Conservation (phyloP, 2,888 invertebrate species). For the Leucophenga maculata region DNA sequence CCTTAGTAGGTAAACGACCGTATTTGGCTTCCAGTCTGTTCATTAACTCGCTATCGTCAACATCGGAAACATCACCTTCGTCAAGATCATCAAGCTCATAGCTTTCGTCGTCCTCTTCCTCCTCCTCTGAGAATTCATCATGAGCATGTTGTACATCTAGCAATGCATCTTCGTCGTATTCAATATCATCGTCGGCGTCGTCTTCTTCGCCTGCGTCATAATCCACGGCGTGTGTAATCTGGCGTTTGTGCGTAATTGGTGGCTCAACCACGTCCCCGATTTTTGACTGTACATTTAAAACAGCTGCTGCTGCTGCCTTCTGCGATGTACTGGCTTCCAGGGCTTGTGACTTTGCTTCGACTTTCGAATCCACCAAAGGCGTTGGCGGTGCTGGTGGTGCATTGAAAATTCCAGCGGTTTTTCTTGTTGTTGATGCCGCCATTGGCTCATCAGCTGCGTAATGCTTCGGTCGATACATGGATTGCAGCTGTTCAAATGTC, state of each 20-base stretch:
- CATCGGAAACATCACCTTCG: conserved; percentile 76
- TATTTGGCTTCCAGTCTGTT: conserved; percentile 82
- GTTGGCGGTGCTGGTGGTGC: conserved; percentile 37
- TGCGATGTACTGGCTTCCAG: conserved; percentile 18
- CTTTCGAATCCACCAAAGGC: conserved; percentile 26
- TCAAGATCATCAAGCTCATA: conserved; percentile 68
- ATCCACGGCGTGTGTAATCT: conserved; percentile 41
- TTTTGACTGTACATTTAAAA: not conserved
- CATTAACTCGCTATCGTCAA: conserved; percentile 81
- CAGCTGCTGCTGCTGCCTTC: conserved; percentile 20
- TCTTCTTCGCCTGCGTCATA: conserved; percentile 49
- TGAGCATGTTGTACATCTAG: conserved; percentile 24
- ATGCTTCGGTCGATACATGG: conserved; percentile 59
- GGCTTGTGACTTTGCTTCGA: not conserved
- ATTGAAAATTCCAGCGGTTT: conserved; percentile 36
- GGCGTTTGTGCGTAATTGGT: conserved; percentile 28
- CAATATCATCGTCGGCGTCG: conserved; percentile 65
- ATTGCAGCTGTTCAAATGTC: conserved; percentile 68
- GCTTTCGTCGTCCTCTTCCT: conserved; percentile 50
- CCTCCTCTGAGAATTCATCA: conserved; percentile 5
- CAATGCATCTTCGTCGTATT: conserved; percentile 46
- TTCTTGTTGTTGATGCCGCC: not conserved
- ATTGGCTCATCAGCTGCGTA: not conserved
- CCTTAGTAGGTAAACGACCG: conserved; percentile 78
- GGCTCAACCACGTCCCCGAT: no score